Evolutionary conservation across 2,888 invertebrate genomes (phyloP).

Genomic region (Cybosia mesomella): DNA sequence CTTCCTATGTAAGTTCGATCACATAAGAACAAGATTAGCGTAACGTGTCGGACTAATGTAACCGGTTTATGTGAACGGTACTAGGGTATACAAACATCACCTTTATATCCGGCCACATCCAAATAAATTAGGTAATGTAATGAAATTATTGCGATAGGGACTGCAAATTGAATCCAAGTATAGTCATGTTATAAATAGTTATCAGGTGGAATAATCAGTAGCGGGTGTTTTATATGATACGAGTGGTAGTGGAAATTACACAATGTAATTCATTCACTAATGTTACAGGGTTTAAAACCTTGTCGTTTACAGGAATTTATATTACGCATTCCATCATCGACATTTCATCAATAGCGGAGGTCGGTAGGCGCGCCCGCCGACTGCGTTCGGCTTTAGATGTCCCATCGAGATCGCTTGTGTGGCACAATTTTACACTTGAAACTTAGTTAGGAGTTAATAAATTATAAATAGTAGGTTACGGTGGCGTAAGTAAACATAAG

Average conservation of each 20-base stretch:
- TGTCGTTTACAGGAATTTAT: conserved; percentile 73
- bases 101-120: conserved; percentile 78
- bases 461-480: conserved; percentile 79
- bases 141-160: conserved; percentile 69
- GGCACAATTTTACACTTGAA: conserved; percentile 84
- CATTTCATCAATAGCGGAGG: conserved; percentile 58
- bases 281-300: conserved; percentile 74
- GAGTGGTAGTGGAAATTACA: conserved; percentile 68
- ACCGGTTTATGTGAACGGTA: conserved; percentile 65
- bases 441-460: conserved; percentile 83
- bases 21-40: conserved; percentile 68
- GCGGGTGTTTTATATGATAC: conserved; percentile 75
- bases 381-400: conserved; percentile 72
- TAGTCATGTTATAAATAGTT: conserved; percentile 67
- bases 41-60: conserved; percentile 64
- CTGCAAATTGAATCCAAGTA: conserved; percentile 68
- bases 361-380: conserved; percentile 43
- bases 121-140: conserved; percentile 71
- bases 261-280: conserved; percentile 57
- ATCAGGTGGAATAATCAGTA: conserved; percentile 68
- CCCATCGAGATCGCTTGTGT: conserved; percentile 76
- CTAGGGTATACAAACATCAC: conserved; percentile 74
- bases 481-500: conserved; percentile 64
- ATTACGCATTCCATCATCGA: conserved; percentile 64
- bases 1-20: conserved; percentile 84